phyloP scores from a whole-genome alignment of 2,113 vertebrate species.

The Azemiops feae region DNA sequence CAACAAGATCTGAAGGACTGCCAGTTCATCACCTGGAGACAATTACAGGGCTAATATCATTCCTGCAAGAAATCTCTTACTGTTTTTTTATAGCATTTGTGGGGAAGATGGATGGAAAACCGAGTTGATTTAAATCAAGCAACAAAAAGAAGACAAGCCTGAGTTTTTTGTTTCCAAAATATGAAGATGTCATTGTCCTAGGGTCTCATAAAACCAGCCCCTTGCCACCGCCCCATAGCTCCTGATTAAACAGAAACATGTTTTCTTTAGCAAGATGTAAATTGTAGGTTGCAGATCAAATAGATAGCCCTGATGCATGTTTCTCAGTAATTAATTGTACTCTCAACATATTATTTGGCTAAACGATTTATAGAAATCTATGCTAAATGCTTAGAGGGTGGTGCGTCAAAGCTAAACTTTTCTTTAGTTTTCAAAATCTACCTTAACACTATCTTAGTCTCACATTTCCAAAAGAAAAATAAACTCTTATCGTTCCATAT shows the following conservation, averaged over 20 bases:
- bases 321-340: conserved; percentile 46
- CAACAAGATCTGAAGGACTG: neutral
- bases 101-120: neutral
- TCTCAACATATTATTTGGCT: conserved; percentile 40
- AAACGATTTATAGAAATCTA: conserved; percentile 34
- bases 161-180: conserved; percentile 10
- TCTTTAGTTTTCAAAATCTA: conserved; percentile 39
- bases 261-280: conserved; percentile 40
- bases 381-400: neutral
- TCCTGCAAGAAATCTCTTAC: neutral
- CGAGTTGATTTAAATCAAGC: neutral
- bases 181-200: conserved; percentile 25
- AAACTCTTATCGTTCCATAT: neutral
- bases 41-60: too few relatives aligned
- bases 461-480: conserved; percentile 41
- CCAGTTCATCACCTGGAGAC: neutral
- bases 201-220: conserved; percentile 25
- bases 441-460: conserved; percentile 16
- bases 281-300: conserved; percentile 37
- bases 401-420: conserved; percentile 35
- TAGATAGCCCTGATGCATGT: conserved; percentile 44
- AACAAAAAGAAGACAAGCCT: conserved; percentile 7
- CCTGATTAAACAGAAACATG: conserved; percentile 46
- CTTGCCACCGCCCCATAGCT: conserved; percentile 17
- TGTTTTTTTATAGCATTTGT: neutral